Base-by-base conservation (phyloP, 2,797 vertebrate genomes). In the Astyanax mexicanus region DNA sequence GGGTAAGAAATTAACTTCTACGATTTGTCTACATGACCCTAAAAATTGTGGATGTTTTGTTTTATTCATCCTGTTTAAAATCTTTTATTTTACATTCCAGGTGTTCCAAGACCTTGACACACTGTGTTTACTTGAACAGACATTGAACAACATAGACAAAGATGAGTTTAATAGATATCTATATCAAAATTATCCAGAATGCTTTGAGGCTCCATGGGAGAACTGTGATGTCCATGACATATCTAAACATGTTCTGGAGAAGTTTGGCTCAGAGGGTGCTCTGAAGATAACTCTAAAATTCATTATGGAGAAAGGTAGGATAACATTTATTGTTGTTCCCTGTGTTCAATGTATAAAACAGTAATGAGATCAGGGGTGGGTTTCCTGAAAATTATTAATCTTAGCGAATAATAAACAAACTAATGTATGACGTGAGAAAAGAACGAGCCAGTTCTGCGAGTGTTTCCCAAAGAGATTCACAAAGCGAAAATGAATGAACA, bases 231-330 rank as follows among this genome's bases (percentile, higher is more conserved):
- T 29, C 25, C 69, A 51, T 35, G 35, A 58, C 51, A 2, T 25
- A 44, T 27, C 75, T 17, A 47, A 58, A 42, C 29, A 40, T 17
- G 44, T 60, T 58, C 9, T 78, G 51, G 61, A 72, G 8, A 66
- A 0, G 32, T 66, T 51, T 60, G 60, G 51, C 8, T 58, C 51
- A 15, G 75, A 51, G 25, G 32, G 27, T 47, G 60, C 69, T 35
- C 40, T 64, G 21, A 78, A 77, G 29, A 58, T 77, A 45, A 60
- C 40, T 1, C 40, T 77, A 0, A 71, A 66, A 23, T 1, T 58
- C 23, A 27, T 77, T 49, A 29, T 72, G 40, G 75, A 72, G 11
- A 57, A 72, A 58, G 68, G 75, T 77, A 66, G 0, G 69, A 27
- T 55, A 23, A 55, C 54, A 13, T 0, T 19, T 35, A 7, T 54